These are phyloP conservation scores for Nephrotoma guestfalica DNA, from an alignment of 2,888 invertebrate species.

Conservation along the genomic window DNA sequence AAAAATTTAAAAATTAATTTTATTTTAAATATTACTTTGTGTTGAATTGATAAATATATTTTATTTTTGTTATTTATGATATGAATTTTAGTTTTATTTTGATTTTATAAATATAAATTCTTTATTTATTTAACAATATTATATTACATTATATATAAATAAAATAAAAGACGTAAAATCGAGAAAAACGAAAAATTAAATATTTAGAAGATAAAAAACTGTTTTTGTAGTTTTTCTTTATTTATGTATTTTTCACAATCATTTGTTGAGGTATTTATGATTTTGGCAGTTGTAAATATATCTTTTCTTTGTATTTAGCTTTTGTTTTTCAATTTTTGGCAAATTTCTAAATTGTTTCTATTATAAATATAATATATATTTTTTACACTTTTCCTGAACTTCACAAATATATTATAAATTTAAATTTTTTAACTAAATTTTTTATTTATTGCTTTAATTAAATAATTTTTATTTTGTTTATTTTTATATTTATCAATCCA, in stretches of 20 bases:
- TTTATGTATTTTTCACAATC: background rate
- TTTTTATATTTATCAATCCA: background rate
- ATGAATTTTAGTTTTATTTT: background rate
- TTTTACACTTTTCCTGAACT: background rate
- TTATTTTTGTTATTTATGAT: background rate
- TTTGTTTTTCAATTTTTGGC: background rate
- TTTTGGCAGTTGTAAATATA: background rate
- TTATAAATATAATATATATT: background rate
- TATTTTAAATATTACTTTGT: background rate
- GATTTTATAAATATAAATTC: background rate
- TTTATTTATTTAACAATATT: background rate
- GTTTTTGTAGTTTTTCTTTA: background rate
- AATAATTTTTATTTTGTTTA: background rate
- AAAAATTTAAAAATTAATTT: background rate
- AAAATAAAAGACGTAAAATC: background rate
- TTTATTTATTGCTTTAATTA: background rate
- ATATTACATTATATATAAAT: background rate
- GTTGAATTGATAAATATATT: background rate
- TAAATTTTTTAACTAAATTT: background rate
- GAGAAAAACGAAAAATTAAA: background rate
- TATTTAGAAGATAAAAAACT: background rate
- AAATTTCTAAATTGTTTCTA: background rate
- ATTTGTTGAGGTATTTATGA: background rate
- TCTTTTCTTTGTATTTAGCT: background rate
- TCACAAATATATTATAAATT: background rate